Percentiles rank a stretch among this genome's conserved stretches.
Evolutionary conservation across 1,140 invertebrate species (phyloP).

Genomic region (Leguminivora glycinivorella): DNA sequence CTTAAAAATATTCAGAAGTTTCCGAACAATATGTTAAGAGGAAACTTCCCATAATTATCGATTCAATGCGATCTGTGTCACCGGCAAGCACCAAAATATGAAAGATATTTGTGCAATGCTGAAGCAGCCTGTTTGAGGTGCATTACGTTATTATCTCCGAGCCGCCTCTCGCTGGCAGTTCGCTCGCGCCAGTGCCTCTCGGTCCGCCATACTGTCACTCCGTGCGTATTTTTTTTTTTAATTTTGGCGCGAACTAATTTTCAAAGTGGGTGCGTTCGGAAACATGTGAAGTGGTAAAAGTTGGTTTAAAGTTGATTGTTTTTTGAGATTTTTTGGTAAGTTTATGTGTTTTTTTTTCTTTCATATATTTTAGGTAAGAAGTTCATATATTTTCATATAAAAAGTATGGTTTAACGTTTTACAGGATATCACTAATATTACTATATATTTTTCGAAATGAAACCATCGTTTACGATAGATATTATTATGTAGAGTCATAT

Average conservation of each 20-base stretch:
- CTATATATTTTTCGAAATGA: no score
- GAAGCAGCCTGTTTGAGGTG: slow-evolving; percentile 10
- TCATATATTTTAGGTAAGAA: no score
- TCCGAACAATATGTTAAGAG: no score
- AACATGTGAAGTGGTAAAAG: slow-evolving; percentile 11
- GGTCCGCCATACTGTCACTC: slow-evolving; percentile 22
- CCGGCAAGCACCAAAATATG: background rate
- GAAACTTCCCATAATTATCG: no score
- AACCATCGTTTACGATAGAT: no score
- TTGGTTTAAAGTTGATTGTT: background rate
- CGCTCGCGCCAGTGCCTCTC: slow-evolving; percentile 17
- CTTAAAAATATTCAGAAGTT: no score
- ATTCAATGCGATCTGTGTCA: background rate
- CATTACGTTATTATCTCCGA: slow-evolving; percentile 22
- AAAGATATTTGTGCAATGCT: background rate
- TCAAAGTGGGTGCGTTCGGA: background rate
- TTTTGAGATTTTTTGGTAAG: background rate
- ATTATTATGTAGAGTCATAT: no score
- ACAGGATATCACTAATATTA: no score
- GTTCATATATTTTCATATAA: no score
- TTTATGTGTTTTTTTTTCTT: background rate
- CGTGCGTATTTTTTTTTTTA: slow-evolving; percentile 1
- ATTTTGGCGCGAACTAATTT: slow-evolving; percentile 12
- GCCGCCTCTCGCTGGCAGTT: background rate
- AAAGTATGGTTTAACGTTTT: no score